phyloP scores from a whole-genome alignment of 2,113 vertebrate species.

The Erythrocercus mccallii region DNA sequence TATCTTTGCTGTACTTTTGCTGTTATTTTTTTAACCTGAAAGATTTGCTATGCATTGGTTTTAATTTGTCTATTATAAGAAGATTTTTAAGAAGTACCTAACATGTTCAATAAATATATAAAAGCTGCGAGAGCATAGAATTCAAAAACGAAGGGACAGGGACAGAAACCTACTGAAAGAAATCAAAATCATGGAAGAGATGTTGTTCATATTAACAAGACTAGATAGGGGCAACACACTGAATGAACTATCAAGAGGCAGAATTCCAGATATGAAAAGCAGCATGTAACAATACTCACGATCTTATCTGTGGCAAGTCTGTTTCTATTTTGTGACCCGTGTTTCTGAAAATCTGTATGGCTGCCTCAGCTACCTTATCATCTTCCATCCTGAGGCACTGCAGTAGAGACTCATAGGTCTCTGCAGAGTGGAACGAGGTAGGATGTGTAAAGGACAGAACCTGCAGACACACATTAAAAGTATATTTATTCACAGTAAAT shows the following conservation, averaged over 20 bases:
- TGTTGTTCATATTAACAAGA: background rate
- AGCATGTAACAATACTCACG: constrained; percentile 75
- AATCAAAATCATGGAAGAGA: background rate
- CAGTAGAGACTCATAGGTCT: constrained; percentile 97
- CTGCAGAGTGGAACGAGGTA: constrained; percentile 97
- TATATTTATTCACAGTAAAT: background rate
- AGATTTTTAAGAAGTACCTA: background rate
- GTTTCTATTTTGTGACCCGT: constrained; percentile 98
- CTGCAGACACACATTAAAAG: constrained; percentile 65
- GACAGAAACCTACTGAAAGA: background rate
- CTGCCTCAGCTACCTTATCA: constrained; percentile 97
- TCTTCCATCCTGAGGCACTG: constrained; percentile 99
- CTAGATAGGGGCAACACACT: background rate
- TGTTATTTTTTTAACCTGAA: background rate
- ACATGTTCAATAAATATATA: background rate
- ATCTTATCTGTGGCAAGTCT: constrained; percentile 95
- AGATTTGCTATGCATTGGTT: background rate
- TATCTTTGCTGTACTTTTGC: background rate
- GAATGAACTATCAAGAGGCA: background rate
- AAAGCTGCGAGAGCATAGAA: background rate
- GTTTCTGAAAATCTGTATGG: constrained; percentile 98
- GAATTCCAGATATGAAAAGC: background rate
- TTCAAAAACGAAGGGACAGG: background rate
- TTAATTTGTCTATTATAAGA: background rate
- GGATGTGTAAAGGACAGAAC: constrained; percentile 98